These are phyloP conservation scores for Melinaea menophilus DNA, from an alignment of 2,888 invertebrate genomes.

Conservation along the genomic window DNA sequence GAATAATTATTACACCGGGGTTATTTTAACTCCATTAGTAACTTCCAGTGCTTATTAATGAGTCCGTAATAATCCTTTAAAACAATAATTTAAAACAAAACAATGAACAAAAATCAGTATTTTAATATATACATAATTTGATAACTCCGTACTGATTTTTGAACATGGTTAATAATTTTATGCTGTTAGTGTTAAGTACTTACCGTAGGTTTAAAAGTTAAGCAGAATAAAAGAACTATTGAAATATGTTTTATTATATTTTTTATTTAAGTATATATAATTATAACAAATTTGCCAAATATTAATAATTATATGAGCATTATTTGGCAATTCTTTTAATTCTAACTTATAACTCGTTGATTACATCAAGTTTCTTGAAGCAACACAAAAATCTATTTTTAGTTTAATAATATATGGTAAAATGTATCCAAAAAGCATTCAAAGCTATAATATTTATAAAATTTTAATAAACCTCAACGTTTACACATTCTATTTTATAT, in stretches of 20 bases:
- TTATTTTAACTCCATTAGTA: not conserved
- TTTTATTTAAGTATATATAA: not conserved
- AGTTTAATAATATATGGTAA: not conserved
- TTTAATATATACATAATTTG: too few relatives aligned
- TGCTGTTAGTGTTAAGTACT: constrained; percentile 3
- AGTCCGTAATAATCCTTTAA: too few relatives aligned
- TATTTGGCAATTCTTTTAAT: not conserved
- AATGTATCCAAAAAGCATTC: constrained; percentile 2
- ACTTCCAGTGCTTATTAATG: not conserved
- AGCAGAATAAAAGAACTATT: constrained; percentile 6
- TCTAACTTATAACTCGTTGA: not conserved
- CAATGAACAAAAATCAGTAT: too few relatives aligned
- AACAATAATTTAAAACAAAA: too few relatives aligned
- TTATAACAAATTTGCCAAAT: not conserved
- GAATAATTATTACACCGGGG: not conserved
- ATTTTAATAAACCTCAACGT: not conserved
- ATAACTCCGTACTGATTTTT: not conserved
- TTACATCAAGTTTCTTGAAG: constrained; percentile 1
- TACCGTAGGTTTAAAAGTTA: not conserved
- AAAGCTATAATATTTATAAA: not conserved
- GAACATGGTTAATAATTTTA: not conserved
- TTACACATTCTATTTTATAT: not conserved
- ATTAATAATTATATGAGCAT: constrained; percentile 1
- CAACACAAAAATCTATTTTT: not conserved
- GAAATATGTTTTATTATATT: constrained; percentile 4